These are phyloP conservation scores for Troglohyphantes excavatus DNA, from an alignment of 2,888 invertebrate genomes.

Conservation along the genomic window DNA sequence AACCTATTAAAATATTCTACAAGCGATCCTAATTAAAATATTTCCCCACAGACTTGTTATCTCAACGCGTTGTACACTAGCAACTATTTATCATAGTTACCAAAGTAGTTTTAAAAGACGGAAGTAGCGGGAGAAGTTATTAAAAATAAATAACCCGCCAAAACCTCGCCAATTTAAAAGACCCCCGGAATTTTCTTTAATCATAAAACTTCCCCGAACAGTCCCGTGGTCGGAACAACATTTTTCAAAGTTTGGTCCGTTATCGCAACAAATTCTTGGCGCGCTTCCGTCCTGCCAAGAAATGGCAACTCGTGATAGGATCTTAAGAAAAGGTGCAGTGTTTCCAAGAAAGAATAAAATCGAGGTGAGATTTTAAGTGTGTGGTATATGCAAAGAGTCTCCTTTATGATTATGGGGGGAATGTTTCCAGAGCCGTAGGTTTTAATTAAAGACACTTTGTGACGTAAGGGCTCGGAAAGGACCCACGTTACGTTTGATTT, in stretches of 20 bases:
- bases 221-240: background rate
- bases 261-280: background rate
- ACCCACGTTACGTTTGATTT: constrained; percentile 50
- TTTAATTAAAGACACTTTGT: constrained; percentile 61
- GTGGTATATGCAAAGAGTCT: constrained; percentile 29
- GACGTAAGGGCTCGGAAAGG: constrained; percentile 10
- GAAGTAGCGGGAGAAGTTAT: background rate
- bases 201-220: background rate
- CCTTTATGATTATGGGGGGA: constrained; percentile 44
- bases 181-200: background rate
- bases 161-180: background rate
- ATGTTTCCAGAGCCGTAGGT: constrained; percentile 48
- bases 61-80: too few relatives aligned
- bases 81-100: too few relatives aligned
- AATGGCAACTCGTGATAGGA: constrained; percentile 7
- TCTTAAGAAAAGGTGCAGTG: background rate
- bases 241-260: background rate
- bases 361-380: background rate
- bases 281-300: background rate
- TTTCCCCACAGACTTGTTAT: too few relatives aligned
- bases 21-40: too few relatives aligned
- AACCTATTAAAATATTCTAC: too few relatives aligned
- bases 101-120: too few relatives aligned
- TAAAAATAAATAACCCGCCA: background rate
- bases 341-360: background rate